Evolutionary conservation across 2,888 invertebrate genomes (phyloP).

Genomic region (Dryobota labecula): DNA sequence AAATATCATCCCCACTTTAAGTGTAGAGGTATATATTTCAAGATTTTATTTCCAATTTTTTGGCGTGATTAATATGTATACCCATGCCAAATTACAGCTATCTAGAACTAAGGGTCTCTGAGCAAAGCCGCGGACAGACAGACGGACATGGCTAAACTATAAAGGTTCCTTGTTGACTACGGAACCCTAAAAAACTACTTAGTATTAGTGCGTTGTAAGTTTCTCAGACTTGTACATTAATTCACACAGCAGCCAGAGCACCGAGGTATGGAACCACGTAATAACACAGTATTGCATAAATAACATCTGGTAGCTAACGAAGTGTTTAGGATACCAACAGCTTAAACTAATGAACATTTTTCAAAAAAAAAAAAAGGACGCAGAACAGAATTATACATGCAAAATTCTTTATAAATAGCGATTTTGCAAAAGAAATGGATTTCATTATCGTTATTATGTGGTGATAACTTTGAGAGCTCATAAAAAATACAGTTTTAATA

Average conservation of each 20-base stretch:
- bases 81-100: too few relatives aligned
- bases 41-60: too few relatives aligned
- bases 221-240: background rate
- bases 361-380: background rate
- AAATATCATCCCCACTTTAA: too few relatives aligned
- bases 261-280: background rate
- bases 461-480: background rate
- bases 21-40: too few relatives aligned
- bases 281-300: conserved; percentile 17
- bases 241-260: background rate
- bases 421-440: background rate
- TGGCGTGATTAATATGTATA: too few relatives aligned
- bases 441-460: background rate
- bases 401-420: too few relatives aligned
- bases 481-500: background rate
- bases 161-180: too few relatives aligned
- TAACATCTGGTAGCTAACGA: conserved; percentile 11
- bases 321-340: background rate
- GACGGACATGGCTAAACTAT: too few relatives aligned
- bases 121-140: too few relatives aligned
- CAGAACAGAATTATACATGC: background rate
- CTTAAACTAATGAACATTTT: conserved; percentile 1
- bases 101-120: too few relatives aligned
- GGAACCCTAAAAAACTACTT: background rate
- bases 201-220: background rate